Conservation (phyloP, 2,797 vertebrate genomes). For the Labeo calbasu region DNA sequence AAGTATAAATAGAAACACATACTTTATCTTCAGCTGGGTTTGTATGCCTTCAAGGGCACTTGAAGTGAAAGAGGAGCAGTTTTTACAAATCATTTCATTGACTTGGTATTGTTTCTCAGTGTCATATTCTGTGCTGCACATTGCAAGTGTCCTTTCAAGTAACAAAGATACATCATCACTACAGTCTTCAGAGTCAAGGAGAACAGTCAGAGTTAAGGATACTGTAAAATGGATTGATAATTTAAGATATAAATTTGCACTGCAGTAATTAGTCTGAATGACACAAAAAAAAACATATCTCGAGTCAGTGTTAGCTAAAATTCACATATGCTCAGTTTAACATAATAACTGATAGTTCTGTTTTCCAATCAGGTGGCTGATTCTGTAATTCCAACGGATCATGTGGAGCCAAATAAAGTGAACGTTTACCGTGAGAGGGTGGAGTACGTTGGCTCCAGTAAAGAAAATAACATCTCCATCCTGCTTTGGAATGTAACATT, state of each 20-base stretch:
- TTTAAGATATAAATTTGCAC: background rate
- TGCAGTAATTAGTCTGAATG: background rate
- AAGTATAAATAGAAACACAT: background rate
- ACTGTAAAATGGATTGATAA: background rate
- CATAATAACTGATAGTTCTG: background rate
- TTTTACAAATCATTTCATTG: constrained; percentile 4
- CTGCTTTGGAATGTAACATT: constrained; percentile 87
- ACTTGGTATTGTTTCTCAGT: background rate
- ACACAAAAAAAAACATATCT: background rate
- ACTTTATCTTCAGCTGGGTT: constrained; percentile 10
- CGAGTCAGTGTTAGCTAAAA: background rate
- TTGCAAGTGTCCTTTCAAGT: background rate
- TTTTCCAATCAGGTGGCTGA: constrained; percentile 81
- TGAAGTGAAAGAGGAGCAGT: background rate
- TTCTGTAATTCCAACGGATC: constrained; percentile 78
- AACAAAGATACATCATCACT: background rate
- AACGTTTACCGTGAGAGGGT: constrained; percentile 74
- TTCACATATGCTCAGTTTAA: background rate
- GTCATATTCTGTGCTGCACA: background rate
- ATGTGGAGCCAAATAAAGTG: constrained; percentile 67
- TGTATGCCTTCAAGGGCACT: constrained; percentile 7
- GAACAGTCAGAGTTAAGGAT: background rate
- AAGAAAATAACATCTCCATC: constrained; percentile 87
- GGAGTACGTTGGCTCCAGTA: constrained; percentile 81
- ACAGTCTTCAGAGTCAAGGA: background rate